Percentiles rank a stretch among this genome's conserved stretches.
phyloP scores from a whole-genome alignment of 2,888 invertebrate species.

The Charanyca ferruginea region DNA sequence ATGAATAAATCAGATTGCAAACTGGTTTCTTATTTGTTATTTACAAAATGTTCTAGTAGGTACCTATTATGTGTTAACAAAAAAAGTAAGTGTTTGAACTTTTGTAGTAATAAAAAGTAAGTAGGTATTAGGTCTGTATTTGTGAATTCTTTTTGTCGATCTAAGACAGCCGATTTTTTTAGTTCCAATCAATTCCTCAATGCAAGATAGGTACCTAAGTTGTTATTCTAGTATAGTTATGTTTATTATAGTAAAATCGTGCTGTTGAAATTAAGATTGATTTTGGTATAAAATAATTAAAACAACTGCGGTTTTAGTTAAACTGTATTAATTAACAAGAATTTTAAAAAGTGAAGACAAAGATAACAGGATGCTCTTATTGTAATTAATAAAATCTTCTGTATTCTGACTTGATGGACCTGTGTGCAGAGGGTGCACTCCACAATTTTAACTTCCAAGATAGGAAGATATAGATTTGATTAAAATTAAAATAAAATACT shows the following conservation, averaged over 20 bases:
- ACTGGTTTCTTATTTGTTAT: slow-evolving; percentile 6
- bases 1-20: slow-evolving; percentile 17
- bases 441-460: not conserved
- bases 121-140: not conserved
- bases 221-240: too few species aligned
- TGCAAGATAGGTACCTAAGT: too few species aligned
- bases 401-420: not conserved
- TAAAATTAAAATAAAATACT: too few species aligned
- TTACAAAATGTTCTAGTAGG: slow-evolving; percentile 1
- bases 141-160: not conserved
- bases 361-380: slow-evolving; percentile 27
- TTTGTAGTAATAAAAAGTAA: slow-evolving; percentile 2
- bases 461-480: too few species aligned
- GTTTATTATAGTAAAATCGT: not conserved
- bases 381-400: slow-evolving; percentile 30
- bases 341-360: slow-evolving; percentile 61
- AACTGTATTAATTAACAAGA: slow-evolving; percentile 75
- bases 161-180: not conserved
- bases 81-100: slow-evolving; percentile 8
- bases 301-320: slow-evolving; percentile 48
- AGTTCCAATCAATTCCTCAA: too few species aligned
- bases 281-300: slow-evolving; percentile 2
- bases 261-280: not conserved
- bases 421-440: not conserved
- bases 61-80: not conserved